phyloP scores from a whole-genome alignment of 1,140 invertebrate genomes.

The Sarcophaga bullata region DNA sequence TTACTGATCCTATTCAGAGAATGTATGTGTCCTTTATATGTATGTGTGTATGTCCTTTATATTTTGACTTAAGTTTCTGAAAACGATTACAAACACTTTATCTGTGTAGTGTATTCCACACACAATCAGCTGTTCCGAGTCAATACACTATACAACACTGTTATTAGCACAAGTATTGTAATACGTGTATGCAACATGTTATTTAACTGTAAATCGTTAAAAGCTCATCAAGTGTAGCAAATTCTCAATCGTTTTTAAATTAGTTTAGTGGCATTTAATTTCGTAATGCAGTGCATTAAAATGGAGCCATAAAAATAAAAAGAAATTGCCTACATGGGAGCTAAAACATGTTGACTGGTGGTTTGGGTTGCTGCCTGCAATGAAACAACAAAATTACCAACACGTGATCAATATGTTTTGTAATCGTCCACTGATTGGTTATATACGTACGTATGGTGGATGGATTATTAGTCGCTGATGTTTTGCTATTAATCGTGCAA shows the following conservation, averaged over 20 bases:
- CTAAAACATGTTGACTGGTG: constrained; percentile 50
- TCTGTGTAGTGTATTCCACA: too few species aligned
- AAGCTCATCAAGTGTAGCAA: constrained; percentile 46
- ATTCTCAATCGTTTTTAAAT: constrained; percentile 65
- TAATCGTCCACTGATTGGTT: not conserved
- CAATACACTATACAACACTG: too few species aligned
- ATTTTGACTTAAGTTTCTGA: too few species aligned
- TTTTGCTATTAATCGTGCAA: not conserved
- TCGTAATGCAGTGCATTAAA: not conserved
- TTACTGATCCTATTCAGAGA: too few species aligned
- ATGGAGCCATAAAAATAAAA: not conserved
- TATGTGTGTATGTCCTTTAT: too few species aligned
- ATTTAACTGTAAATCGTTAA: constrained; percentile 29
- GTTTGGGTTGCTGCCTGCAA: not conserved
- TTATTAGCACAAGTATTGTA: too few species aligned
- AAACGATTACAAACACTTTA: too few species aligned
- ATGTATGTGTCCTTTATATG: too few species aligned
- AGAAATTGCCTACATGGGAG: constrained; percentile 63
- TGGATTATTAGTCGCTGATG: not conserved
- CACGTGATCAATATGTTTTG: constrained; percentile 31
- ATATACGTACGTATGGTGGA: too few species aligned
- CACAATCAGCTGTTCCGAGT: too few species aligned
- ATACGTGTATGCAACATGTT: too few species aligned
- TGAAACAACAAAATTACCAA: constrained; percentile 22
- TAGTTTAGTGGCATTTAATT: constrained; percentile 65